phyloP scores from a whole-genome alignment of 92 coral and sea anemone genomes.

The Actinostola sp. region DNA sequence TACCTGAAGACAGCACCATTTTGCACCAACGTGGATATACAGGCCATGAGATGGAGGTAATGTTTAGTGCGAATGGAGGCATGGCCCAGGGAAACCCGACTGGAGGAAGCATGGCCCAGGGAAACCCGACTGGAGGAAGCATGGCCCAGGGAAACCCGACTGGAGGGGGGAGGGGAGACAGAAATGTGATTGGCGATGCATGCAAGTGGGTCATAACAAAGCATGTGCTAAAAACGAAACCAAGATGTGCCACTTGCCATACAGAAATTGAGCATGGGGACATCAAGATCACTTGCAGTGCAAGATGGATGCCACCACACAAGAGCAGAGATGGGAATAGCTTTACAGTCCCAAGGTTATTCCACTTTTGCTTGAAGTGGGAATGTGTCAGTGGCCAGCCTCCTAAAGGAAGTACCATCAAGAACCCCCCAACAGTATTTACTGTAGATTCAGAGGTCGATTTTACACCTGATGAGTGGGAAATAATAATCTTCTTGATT shows the following conservation, averaged over 20 bases:
- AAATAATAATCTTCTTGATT: constrained; percentile 47
- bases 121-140: no score
- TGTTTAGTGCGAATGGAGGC: no score
- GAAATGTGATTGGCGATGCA: no score
- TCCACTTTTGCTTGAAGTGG: constrained; percentile 58
- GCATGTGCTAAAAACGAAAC: constrained; percentile 57
- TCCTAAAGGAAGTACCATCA: constrained; percentile 54
- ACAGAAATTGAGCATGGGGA: constrained; percentile 46
- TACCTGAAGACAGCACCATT: no score
- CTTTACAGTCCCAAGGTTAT: constrained; percentile 61
- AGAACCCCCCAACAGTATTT: constrained; percentile 43
- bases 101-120: no score
- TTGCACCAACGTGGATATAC: no score
- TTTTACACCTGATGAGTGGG: no score
- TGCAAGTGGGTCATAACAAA: constrained; percentile 60
- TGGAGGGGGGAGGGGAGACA: no score
- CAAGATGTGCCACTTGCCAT: constrained; percentile 59
- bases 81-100: no score
- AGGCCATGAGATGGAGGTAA: no score
- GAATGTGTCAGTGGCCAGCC: constrained; percentile 49
- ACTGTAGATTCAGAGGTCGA: no score
- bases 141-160: no score
- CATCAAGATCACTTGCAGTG: constrained; percentile 56
- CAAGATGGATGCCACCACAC: constrained; percentile 69
- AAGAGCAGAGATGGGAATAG: constrained; percentile 54